Evolutionary conservation across 2,113 vertebrate species (phyloP).

Genomic region (Rhinolophus ferrumequinum): DNA sequence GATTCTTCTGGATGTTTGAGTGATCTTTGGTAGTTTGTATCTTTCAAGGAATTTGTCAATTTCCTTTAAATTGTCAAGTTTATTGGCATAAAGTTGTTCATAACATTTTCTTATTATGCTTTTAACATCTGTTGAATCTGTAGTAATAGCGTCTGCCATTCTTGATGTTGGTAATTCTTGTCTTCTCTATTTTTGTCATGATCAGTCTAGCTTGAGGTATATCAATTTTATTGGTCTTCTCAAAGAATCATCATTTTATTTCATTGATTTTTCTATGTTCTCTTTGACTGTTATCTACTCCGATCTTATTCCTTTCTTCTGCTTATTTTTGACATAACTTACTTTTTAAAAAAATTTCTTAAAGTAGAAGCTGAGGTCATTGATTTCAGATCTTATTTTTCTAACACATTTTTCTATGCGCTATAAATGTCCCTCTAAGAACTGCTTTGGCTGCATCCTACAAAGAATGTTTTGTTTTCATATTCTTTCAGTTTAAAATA

Average conservation of each 20-base stretch:
- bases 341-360: neutral
- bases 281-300: neutral
- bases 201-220: neutral
- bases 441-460: neutral
- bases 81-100: neutral
- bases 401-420: neutral
- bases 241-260: neutral
- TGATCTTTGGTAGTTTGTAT: neutral
- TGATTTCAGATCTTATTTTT: neutral
- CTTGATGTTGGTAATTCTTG: neutral
- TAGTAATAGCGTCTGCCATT: neutral
- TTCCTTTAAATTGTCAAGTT: neutral
- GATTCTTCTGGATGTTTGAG: neutral
- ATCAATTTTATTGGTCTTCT: neutral
- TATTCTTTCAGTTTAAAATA: neutral
- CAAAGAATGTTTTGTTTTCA: neutral
- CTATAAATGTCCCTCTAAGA: neutral
- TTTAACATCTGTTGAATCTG: neutral
- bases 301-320: neutral
- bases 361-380: neutral
- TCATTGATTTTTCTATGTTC: neutral
- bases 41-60: neutral
- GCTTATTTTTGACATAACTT: neutral
- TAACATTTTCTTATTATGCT: neutral
- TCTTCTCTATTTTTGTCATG: neutral